These are phyloP conservation scores for Corythornis leucogaster DNA, from an alignment of 2,797 vertebrate species.

Conservation along the genomic window DNA sequence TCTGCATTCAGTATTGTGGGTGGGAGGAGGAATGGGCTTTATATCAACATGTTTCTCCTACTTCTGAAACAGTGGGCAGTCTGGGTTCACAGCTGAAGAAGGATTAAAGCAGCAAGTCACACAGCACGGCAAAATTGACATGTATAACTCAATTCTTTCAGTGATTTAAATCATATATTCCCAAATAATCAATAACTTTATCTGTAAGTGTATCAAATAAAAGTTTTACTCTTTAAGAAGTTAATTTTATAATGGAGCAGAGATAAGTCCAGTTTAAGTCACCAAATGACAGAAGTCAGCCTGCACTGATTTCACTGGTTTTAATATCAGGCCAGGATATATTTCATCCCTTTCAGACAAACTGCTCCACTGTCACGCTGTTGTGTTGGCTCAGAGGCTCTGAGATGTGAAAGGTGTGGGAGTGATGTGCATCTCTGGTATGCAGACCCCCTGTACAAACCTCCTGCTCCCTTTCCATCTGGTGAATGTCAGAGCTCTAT, in stretches of 20 bases:
- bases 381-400: neutral
- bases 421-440: neutral
- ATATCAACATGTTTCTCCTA: neutral
- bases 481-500: rapidly evolving
- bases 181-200: neutral
- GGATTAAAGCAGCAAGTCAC: neutral
- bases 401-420: neutral
- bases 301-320: neutral
- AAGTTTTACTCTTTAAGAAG: neutral
- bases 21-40: neutral
- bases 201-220: neutral
- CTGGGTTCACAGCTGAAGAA: neutral
- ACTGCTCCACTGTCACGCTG: rapidly evolving
- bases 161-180: neutral
- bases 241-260: neutral
- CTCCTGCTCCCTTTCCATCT: neutral
- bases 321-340: neutral
- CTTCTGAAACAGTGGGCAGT: neutral
- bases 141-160: neutral
- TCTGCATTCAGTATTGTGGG: neutral
- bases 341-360: neutral
- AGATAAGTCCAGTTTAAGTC: neutral
- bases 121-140: neutral
- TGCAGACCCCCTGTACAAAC: neutral
- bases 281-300: neutral